Evolutionary conservation across 1,140 invertebrate species (phyloP), one percentile per base, ranked within the genome.

Genomic region (Sipha flava): DNA sequence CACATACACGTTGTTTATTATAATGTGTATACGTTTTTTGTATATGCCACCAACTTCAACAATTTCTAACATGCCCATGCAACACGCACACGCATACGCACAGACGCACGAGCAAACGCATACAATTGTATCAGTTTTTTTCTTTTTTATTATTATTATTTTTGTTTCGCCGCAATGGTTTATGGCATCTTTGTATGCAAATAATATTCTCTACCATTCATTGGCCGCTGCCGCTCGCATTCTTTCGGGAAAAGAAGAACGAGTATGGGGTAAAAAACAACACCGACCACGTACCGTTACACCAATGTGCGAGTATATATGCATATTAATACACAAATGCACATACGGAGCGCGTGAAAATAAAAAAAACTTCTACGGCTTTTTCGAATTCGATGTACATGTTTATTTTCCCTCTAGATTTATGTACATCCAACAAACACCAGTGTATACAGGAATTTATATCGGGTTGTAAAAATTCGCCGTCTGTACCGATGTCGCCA

Each of bases 111-210:
- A n/a, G n/a, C n/a, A n/a, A n/a, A 14, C 26, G 7, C 26, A 3
- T 21, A 16, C 54, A 40, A 40, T 75, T 75, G 72, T 75, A 29
- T 54, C 70, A 34, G n/a, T 43, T 77, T 59, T 59, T 23, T 59
- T 12, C 34, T 40, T 47, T 70, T 70, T 77, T 77, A 49, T 57
- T 54, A 52, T 57, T 26, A 37, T 4, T 64, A 64, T 64, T 77
- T 59, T 59, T 57, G 52, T 57, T 57, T 37, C 34, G 16, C 73
- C 47, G 73, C 73, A 40, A 77, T 77, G 52, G 73, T 77, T 77
- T 77, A 77, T 77, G 73, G 73, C 73, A 77, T 77, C 73, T 77
- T 77, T 77, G 73, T 77, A 77, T 77, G 73, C 73, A 77, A 77
- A 77, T 77, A 77, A 59, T 57, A 43, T 43, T 77, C 49, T 40